A percentile compares a stretch with the other conserved stretches of the same genome.
Evolutionary conservation across 1,140 invertebrate species (phyloP).

Genomic region (Apis laboriosa): DNA sequence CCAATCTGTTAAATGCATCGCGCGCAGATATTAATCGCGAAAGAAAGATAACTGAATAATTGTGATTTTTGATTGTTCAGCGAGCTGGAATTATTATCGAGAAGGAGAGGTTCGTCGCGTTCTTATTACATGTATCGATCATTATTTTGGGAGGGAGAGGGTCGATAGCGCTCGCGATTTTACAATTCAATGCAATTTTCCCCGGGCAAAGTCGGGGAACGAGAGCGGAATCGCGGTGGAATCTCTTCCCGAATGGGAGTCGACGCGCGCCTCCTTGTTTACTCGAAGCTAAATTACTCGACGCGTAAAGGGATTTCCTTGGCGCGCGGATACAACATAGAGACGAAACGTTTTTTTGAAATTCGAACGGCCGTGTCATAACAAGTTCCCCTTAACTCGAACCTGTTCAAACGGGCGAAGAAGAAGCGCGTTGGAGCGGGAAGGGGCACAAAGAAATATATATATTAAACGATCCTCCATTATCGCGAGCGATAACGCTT

Average conservation of each 20-base stretch:
- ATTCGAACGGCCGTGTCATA: conserved; percentile 9
- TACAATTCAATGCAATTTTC: too few species aligned
- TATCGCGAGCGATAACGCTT: not conserved
- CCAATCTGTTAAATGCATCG: too few species aligned
- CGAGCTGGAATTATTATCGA: too few species aligned
- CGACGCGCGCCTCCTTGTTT: conserved; percentile 1
- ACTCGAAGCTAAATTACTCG: conserved; percentile 7
- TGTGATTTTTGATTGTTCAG: too few species aligned
- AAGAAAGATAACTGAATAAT: too few species aligned
- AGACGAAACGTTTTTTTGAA: not conserved
- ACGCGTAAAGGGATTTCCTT: conserved; percentile 15
- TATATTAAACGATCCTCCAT: conserved; percentile 25
- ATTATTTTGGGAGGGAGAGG: too few species aligned
- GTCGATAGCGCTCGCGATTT: too few species aligned
- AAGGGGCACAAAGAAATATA: conserved; percentile 3
- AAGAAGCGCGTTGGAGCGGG: too few species aligned
- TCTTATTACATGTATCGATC: too few species aligned
- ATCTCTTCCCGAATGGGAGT: not conserved
- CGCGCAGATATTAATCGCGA: too few species aligned
- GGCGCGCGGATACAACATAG: not conserved
- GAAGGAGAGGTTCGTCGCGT: too few species aligned
- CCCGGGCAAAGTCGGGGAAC: not conserved
- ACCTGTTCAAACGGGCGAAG: not conserved
- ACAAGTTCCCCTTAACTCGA: conserved; percentile 1
- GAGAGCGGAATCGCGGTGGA: not conserved